Evolutionary conservation across 37 sponge, comb jelly and placozoan genomes (phyloP), one percentile per base, ranked within the genome.

Genomic region (Aplysina aerophoba): DNA sequence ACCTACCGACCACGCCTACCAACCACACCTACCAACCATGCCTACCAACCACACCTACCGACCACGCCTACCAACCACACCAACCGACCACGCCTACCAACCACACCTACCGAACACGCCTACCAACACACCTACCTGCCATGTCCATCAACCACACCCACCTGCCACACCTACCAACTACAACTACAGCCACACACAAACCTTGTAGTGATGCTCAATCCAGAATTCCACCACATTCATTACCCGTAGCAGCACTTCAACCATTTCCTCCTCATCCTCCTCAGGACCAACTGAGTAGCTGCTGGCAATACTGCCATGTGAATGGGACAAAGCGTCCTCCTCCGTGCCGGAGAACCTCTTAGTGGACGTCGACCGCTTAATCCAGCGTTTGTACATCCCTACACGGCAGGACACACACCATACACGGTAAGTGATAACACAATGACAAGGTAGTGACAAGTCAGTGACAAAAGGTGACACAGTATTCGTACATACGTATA

Each of bases 141-240:
- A 3, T 8, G 50, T 8, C 50, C 50, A 44, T 8, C 50, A 44
- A 11, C n/a, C n/a, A n/a, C n/a, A n/a, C n/a, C n/a, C n/a, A 8
- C 50, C 8, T 3, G 8, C 50, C 50, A 44, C 50, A 44, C 50
- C 50, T 8, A 44, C 50, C 50, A 3, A 44, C 50, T 8, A 44
- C 50, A 44, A 3, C 50, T 8, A 44, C 50, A 3, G 6, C 59
- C 59, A 19, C 59, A 58, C 59, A 58, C 74, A 73, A 58, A 62
- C 64, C 28, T 62, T 62, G 64, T 62, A 62, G 12, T 62, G 28
- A 62, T 62, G 64, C 64, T 62, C 64, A 13, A 62, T 62, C 64
- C 64, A 62, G 64, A 62, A 62, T 13, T 62, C 64, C 64, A 62
- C 64, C 64, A 62, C 64, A 62, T 62, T 62, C 64, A 62, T 62